Evolutionary conservation across 2,113 vertebrate genomes (phyloP).

Genomic region (cattle (Bos taurus)): ARS-UCD2.0 NC_037328.1:131456001-131456500

Average conservation of each 20-base stretch:
- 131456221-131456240: not conserved
- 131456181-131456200: not conserved
- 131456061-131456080: not conserved
- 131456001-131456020: not conserved
- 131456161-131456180: not conserved
- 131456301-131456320: not conserved
- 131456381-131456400: slow-evolving; percentile 24
- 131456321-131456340: not conserved
- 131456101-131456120: not conserved
- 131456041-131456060: not conserved
- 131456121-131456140: not conserved
- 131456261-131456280: not conserved
- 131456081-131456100: not conserved
- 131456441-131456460: not conserved
- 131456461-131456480: not conserved
- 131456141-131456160: not conserved
- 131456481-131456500: not conserved
- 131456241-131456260: not conserved
- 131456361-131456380: not conserved
- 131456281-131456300: not conserved
- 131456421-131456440: not conserved
- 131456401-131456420: not conserved
- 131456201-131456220: not conserved
- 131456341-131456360: not conserved
- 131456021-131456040: not conserved